Evolutionary conservation across 1,140 invertebrate genomes (phyloP).

Genomic region (Pseudoatta argentina): DNA sequence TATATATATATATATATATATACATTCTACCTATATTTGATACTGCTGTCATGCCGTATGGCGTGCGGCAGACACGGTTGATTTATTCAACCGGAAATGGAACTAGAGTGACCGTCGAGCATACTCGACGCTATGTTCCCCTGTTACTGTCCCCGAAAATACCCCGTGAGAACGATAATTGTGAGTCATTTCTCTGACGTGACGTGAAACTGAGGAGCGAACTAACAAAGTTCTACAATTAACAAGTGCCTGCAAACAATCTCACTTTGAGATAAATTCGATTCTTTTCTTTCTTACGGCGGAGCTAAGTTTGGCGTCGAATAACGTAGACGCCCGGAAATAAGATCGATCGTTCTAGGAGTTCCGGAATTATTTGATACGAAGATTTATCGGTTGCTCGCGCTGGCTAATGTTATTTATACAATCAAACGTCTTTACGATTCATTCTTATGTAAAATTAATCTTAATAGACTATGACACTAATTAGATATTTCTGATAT

Average conservation of each 20-base stretch:
- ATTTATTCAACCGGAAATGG: slow-evolving; percentile 61
- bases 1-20: too few species aligned
- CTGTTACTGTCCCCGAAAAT: slow-evolving; percentile 16
- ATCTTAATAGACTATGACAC: background rate
- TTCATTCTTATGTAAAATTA: background rate
- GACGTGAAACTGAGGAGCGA: background rate
- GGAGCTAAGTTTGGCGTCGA: background rate
- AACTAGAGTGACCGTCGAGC: slow-evolving; percentile 38
- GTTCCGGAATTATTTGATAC: background rate
- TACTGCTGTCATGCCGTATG: slow-evolving; percentile 7
- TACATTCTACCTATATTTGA: slow-evolving; percentile 31
- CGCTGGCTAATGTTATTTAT: background rate
- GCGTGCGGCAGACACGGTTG: slow-evolving; percentile 36
- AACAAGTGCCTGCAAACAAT: background rate
- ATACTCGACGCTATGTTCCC: background rate
- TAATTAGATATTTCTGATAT: background rate
- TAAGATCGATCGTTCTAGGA: background rate
- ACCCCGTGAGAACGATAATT: background rate
- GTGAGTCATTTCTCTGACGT: background rate
- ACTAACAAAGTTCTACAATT: background rate
- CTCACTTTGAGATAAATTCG: background rate
- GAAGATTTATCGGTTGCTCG: background rate
- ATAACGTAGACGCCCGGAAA: background rate
- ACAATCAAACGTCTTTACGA: background rate
- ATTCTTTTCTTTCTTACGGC: background rate